Conservation (phyloP, 2,797 vertebrate species). For the Tiaroga cobitis region DNA sequence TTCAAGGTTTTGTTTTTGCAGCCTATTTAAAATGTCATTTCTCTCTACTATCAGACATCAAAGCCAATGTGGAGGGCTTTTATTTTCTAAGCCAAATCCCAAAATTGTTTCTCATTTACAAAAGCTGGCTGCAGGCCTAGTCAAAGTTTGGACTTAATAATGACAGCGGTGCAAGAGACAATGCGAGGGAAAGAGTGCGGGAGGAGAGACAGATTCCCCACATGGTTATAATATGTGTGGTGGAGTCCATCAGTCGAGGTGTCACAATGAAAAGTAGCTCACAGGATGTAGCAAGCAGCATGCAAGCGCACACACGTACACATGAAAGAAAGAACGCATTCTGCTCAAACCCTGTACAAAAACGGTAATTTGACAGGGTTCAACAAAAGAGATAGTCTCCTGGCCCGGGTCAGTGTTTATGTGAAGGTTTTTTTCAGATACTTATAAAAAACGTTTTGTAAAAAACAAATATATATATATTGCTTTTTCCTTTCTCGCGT, state of each 20-base stretch:
- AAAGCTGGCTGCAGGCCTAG: slow-evolving; percentile 75
- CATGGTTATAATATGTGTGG: slow-evolving; percentile 54
- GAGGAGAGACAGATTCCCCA: slow-evolving; percentile 61
- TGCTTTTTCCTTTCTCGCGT: background rate
- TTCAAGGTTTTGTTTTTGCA: slow-evolving; percentile 74
- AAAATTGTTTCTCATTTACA: slow-evolving; percentile 82
- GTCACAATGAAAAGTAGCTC: slow-evolving; percentile 54
- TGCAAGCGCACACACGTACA: slow-evolving; percentile 22
- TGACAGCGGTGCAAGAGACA: slow-evolving; percentile 57
- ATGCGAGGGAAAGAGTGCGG: slow-evolving; percentile 49
- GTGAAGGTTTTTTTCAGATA: background rate
- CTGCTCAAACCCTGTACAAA: slow-evolving; percentile 9
- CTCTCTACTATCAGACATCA: slow-evolving; percentile 78
- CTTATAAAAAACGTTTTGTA: background rate
- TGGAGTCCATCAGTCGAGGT: slow-evolving; percentile 57
- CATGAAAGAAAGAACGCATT: slow-evolving; percentile 8
- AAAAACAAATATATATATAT: no score
- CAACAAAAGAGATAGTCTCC: background rate
- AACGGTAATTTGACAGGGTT: background rate
- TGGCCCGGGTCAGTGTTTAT: background rate
- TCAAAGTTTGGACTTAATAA: slow-evolving; percentile 76
- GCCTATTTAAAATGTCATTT: slow-evolving; percentile 81
- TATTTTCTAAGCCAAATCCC: slow-evolving; percentile 82
- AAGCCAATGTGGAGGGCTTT: slow-evolving; percentile 74
- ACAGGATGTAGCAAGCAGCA: slow-evolving; percentile 43